These are phyloP conservation scores for Lycocerus yunnanus DNA, from an alignment of 2,888 invertebrate genomes.

Conservation along the genomic window DNA sequence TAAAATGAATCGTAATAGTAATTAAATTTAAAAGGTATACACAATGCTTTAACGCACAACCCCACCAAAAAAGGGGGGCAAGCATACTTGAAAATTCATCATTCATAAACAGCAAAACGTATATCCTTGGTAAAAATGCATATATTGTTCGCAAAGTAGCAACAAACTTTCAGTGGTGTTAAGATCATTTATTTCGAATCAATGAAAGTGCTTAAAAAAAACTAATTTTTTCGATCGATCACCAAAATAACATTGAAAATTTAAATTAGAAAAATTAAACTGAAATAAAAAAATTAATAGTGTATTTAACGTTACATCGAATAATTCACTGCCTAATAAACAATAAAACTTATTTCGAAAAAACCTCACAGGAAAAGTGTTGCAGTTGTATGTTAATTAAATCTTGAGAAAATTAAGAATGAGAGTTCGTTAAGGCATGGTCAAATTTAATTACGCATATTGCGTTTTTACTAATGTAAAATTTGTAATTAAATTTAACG, in stretches of 20 bases:
- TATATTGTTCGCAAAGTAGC: slow-evolving; percentile 43
- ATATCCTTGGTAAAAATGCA: slow-evolving; percentile 52
- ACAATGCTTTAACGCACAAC: slow-evolving; percentile 6
- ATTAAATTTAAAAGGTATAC: not conserved
- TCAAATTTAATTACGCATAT: slow-evolving; percentile 34
- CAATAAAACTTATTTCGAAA: slow-evolving; percentile 26
- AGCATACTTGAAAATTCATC: slow-evolving; percentile 34
- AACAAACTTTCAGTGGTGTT: slow-evolving; percentile 23
- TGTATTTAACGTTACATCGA: slow-evolving; percentile 18
- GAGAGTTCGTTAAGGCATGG: slow-evolving; percentile 38
- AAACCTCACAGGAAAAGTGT: slow-evolving; percentile 1
- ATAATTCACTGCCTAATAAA: slow-evolving; percentile 19
- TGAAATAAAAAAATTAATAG: not conserved
- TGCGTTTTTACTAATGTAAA: not conserved
- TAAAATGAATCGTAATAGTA: slow-evolving; percentile 5
- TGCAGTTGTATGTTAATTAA: slow-evolving; percentile 25
- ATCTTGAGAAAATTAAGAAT: slow-evolving; percentile 20
- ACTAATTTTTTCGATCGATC: not conserved
- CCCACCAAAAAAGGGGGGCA: slow-evolving; percentile 28
- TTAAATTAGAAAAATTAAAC: not conserved
- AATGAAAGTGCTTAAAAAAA: not conserved
- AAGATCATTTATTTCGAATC: slow-evolving; percentile 7
- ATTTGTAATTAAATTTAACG: not conserved
- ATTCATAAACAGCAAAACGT: slow-evolving; percentile 41
- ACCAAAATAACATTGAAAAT: not conserved